These are phyloP conservation scores for Brachionus manjavacas DNA, from an alignment of 1,140 invertebrate genomes.

Conservation along the genomic window DNA sequence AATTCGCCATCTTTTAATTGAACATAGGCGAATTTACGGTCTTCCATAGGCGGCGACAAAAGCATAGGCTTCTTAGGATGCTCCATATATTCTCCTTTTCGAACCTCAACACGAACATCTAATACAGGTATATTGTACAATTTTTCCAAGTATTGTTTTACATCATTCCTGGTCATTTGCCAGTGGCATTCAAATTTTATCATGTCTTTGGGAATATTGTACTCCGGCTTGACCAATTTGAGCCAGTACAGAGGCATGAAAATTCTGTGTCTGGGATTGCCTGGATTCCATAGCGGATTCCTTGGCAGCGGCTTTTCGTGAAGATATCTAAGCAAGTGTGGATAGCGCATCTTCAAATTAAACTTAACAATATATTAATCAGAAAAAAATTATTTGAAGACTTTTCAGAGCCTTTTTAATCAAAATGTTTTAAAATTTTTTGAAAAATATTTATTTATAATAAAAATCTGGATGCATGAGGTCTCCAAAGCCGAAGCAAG, in stretches of 20 bases:
- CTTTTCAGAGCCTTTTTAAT: not conserved
- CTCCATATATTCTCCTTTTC: conserved; percentile 25
- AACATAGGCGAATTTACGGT: conserved; percentile 39
- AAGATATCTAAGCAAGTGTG: conserved; percentile 19
- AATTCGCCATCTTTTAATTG: conserved; percentile 14
- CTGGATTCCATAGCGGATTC: conserved; percentile 39
- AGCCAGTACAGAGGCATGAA: conserved; percentile 39
- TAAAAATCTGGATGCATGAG: not conserved
- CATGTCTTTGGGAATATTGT: conserved; percentile 34
- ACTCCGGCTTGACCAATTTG: not conserved
- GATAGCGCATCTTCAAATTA: conserved; percentile 18
- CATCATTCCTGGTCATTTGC: conserved; percentile 40
- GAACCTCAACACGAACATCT: conserved; percentile 17
- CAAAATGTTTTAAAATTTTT: not conserved
- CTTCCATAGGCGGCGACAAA: conserved; percentile 25
- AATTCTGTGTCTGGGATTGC: conserved; percentile 14
- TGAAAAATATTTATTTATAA: conserved; percentile 7
- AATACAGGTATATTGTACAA: conserved; percentile 38
- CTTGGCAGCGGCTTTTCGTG: conserved; percentile 26
- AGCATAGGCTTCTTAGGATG: conserved; percentile 15
- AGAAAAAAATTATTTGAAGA: not conserved
- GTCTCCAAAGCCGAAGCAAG: not conserved
- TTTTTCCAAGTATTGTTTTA: conserved; percentile 42
- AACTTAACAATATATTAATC: not conserved
- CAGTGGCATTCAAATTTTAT: conserved; percentile 41